Evolutionary conservation across 2,113 vertebrate genomes (phyloP).

Genomic region (Albula glossodonta): DNA sequence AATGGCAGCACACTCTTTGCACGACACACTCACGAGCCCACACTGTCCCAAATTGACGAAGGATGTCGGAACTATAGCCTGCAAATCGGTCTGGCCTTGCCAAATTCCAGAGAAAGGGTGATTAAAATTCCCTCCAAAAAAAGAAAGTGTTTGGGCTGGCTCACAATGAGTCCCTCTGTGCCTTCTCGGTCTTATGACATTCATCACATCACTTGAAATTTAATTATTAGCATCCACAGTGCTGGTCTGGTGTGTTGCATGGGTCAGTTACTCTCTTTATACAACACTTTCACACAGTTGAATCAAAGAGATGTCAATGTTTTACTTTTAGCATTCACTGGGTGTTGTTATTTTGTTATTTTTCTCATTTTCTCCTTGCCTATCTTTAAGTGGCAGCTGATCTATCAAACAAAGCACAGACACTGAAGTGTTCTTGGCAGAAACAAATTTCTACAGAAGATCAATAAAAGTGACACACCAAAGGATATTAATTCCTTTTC

Average conservation of each 20-base stretch:
- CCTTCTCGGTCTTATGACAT: constrained; percentile 37
- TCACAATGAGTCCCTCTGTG: constrained; percentile 2
- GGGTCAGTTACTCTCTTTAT: background rate
- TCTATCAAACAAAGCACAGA: too few species aligned
- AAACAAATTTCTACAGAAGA: too few species aligned
- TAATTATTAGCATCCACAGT: background rate
- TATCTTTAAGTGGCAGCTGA: background rate
- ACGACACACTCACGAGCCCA: too few species aligned
- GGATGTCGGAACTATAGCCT: too few species aligned
- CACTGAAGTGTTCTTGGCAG: background rate
- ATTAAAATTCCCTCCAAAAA: too few species aligned
- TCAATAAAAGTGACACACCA: too few species aligned
- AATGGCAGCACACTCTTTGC: too few species aligned
- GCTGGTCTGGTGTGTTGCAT: background rate
- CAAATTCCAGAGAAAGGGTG: too few species aligned
- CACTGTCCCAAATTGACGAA: too few species aligned
- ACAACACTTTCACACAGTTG: background rate
- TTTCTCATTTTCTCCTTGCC: background rate
- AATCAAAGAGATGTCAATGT: background rate
- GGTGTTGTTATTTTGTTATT: background rate
- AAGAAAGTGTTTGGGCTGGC: too few species aligned
- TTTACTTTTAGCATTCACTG: background rate
- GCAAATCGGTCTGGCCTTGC: too few species aligned
- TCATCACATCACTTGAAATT: constrained; percentile 34
- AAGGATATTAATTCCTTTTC: too few species aligned